Base-by-base conservation (phyloP, 2,797 vertebrate species). In the Ctenochaetus hawaiiensis region DNA sequence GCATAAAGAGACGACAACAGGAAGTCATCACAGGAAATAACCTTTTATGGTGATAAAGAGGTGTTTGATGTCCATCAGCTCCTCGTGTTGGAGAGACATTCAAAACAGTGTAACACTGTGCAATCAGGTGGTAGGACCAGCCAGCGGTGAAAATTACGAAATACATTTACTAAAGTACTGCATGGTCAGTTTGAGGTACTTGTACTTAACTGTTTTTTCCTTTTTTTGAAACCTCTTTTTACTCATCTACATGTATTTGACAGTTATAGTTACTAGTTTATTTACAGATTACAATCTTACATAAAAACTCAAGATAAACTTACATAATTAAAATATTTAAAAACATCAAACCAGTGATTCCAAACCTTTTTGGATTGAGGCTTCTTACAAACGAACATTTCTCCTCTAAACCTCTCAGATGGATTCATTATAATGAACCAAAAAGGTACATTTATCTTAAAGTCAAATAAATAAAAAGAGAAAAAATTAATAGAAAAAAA, bases 1-100 rank as follows among this genome's bases (percentile, higher is more conserved):
- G 47, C 26, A 54, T 22, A 22, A 59, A 56, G n/a, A 54, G 41
- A 43, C 12, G 34, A 23, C 17, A 14, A 71, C 71, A 72, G 62
- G 79, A 79, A 76, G 48, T 44, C 14, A 14, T n/a, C 20, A 69
- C 64, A 78, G 51, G 72, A 78, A 85, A 51, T 54, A 23, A 49
- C 18, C 65, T 67, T 67, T 67, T 49, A 68, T 48, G 61, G 58
- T 12, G 6, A 14, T 34, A 48, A 48, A 57, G 47, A 51, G 48
- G 26, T 52, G 51, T 20, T 66, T 70, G 52, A 66, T 17, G 57
- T 34, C 34, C 51, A 39, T 49, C 26, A n/a, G 61, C 45, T 59
- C 17, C 10, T 52, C 18, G 0, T 63, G 49, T 63, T n/a, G 14
- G 23, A 72, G 16, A 47, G 54, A 74, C 47, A 23, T 48, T 75